Conservation (phyloP, 35 echinoderm and acorn worm species). For the Strongylocentrotus purpuratus region DNA sequence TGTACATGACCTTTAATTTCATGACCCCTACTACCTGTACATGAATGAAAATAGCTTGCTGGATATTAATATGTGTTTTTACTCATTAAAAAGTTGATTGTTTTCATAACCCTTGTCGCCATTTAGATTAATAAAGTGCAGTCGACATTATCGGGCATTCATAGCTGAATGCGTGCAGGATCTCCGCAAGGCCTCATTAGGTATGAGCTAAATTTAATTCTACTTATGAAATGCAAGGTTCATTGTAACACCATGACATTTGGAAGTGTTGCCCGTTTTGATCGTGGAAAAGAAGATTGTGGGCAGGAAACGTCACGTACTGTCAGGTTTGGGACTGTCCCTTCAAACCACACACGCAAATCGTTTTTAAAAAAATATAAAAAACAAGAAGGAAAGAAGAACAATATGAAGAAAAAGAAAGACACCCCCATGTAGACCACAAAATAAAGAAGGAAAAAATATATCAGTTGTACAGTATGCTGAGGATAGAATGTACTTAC, state of each 20-base stretch:
- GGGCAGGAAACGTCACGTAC: background rate
- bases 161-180: conserved; percentile 93
- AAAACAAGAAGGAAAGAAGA: too few relatives aligned
- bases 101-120: background rate
- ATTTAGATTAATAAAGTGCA: conserved; percentile 89
- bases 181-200: conserved; percentile 73
- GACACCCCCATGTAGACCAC: too few relatives aligned
- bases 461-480: too few relatives aligned
- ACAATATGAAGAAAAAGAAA: too few relatives aligned
- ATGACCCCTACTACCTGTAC: background rate
- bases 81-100: background rate
- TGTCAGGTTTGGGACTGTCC: too few relatives aligned
- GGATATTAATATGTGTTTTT: too few relatives aligned
- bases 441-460: too few relatives aligned
- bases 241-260: background rate
- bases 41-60: background rate
- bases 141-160: conserved; percentile 82
- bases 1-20: background rate
- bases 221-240: background rate
- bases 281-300: background rate
- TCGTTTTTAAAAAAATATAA: too few relatives aligned
- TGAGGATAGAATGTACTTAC: too few relatives aligned
- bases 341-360: too few relatives aligned
- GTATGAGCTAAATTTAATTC: conserved; percentile 28
- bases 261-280: background rate